phyloP scores from a whole-genome alignment of 2,888 invertebrate species.

The Gonocerus acuteangulatus region DNA sequence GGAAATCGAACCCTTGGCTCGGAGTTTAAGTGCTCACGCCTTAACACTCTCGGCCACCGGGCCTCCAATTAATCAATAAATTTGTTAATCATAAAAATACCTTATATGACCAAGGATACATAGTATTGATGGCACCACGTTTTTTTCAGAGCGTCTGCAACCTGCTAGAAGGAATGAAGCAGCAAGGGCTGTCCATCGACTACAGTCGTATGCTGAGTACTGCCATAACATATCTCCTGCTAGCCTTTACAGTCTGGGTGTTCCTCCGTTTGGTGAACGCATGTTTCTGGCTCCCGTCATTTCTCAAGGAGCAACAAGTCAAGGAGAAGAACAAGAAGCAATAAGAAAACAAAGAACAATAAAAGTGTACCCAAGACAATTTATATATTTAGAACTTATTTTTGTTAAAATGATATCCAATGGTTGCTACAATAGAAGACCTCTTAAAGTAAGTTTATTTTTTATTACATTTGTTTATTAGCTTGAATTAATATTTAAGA shows the following conservation, averaged over 20 bases:
- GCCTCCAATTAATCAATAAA: too few species aligned
- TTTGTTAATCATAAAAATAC: too few species aligned
- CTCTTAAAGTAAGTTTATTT: constrained; percentile 6
- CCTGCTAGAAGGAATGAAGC: constrained; percentile 49
- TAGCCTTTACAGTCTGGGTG: constrained; percentile 57
- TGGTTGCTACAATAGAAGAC: constrained; percentile 7
- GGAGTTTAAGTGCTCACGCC: too few species aligned
- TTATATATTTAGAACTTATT: background rate
- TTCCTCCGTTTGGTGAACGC: constrained; percentile 58
- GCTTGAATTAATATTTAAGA: too few species aligned
- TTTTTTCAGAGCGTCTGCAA: too few species aligned
- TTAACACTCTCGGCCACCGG: too few species aligned
- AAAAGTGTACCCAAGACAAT: background rate
- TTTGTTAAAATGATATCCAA: constrained; percentile 1
- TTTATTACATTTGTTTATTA: too few species aligned
- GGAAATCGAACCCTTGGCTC: too few species aligned
- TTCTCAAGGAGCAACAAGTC: constrained; percentile 50
- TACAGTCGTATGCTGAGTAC: constrained; percentile 59
- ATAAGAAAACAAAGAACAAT: background rate
- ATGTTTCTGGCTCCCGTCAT: constrained; percentile 57
- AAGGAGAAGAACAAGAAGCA: constrained; percentile 37
- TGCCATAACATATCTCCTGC: constrained; percentile 53
- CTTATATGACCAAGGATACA: too few species aligned
- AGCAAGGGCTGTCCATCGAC: constrained; percentile 61
- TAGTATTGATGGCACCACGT: too few species aligned